Base-by-base conservation (phyloP, 2,888 invertebrate genomes). In the Cataglyphis albicans region DNA sequence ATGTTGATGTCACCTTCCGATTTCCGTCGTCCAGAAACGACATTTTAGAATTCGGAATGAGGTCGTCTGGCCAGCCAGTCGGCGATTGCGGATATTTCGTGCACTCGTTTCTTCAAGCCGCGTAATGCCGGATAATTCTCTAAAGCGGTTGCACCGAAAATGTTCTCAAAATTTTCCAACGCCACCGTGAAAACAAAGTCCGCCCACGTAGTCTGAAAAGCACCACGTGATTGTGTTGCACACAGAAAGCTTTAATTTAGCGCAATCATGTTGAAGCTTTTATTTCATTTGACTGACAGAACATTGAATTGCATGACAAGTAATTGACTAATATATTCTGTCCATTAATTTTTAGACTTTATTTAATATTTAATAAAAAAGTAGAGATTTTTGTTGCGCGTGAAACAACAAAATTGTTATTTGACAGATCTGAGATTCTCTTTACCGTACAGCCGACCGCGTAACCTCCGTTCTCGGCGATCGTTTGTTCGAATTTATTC, bases 181-280 rank as follows among this genome's bases (percentile, higher is more conserved):
- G 95, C 96, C 44, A 95, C 96, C 32, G 96, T 95, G 88, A 96
- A 95, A 1, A 95, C 95, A 81, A 96, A 95, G 89, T 96, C 96
- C 38, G 96, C 95, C 96, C 96, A 96, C 72, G 96, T 96, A 63
- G 96, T 94, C 96, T 96, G 94, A 59, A 95, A 70, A 44, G 38
- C 52, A 61, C 18, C 38, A 41, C 1, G 32, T 4, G 32, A 29
- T 59, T 12, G 12, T 38, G 29, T 61, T 61, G 29, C 32, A 38
- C 55, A 9, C 52, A n/a, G n/a, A 7, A 38, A 75, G 12, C 29
- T 76, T 74, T 61, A 44, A 61, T 63, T 44, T 44, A 12, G 2
- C 63, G 44, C 21, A 32, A 29, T 29, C 9, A 57, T 48, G 29
- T n/a, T 48, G 9, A 0, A 68, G n/a, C 32, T 48, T 18, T 44